Conservation (phyloP, 30 jellyfish, hydroid and myxozoan genomes). For the Pseudorhiza aurosa region DNA sequence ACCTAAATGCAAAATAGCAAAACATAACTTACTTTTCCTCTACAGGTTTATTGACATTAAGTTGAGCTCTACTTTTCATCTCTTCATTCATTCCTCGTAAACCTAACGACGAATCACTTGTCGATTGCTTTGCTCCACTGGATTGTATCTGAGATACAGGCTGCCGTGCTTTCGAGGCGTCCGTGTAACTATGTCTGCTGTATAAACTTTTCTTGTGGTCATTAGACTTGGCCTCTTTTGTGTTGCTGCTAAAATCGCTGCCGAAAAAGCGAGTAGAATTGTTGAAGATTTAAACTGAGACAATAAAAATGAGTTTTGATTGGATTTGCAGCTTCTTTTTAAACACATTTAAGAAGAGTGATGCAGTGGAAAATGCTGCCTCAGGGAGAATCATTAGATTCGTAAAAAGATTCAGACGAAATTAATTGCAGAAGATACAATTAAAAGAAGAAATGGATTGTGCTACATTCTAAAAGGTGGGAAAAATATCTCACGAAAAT, state of each 20-base stretch:
- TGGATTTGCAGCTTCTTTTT: too few relatives aligned
- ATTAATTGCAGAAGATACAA: too few relatives aligned
- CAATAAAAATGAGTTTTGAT: too few relatives aligned
- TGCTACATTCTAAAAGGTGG: too few relatives aligned
- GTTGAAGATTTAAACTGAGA: not conserved
- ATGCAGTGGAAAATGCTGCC: too few relatives aligned
- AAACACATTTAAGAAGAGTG: too few relatives aligned
- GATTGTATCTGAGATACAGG: not conserved
- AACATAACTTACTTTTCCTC: not conserved
- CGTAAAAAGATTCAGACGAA: too few relatives aligned
- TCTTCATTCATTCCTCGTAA: not conserved
- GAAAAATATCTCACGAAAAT: too few relatives aligned
- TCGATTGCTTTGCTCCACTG: not conserved
- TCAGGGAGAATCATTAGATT: too few relatives aligned
- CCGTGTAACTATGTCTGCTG: constrained; percentile 17
- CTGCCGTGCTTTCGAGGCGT: not conserved
- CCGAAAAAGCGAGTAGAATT: not conserved
- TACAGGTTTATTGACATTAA: not conserved
- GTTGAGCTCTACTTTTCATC: not conserved
- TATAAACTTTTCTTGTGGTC: constrained; percentile 1
- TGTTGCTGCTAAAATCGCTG: not conserved
- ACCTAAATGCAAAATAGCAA: too few relatives aligned
- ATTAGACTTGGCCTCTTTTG: not conserved
- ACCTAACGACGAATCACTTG: not conserved
- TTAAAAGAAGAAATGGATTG: too few relatives aligned